Percentiles rank a stretch among this genome's conserved stretches.
Conservation (phyloP, 2,888 invertebrate genomes). For the Priocnemis perturbator region DNA sequence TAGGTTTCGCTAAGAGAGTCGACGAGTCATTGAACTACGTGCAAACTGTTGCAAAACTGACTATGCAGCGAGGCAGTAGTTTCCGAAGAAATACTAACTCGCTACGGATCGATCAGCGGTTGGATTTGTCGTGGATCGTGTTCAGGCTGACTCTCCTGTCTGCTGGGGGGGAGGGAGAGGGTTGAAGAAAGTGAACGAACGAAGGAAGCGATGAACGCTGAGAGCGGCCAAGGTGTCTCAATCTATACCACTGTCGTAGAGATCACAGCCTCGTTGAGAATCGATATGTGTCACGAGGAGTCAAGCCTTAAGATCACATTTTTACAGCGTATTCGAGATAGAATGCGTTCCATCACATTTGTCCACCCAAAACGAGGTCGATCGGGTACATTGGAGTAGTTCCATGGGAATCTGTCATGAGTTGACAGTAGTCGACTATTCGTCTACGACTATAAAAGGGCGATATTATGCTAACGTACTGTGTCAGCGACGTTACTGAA, state of each 20-base stretch:
- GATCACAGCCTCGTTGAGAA: conserved; percentile 51
- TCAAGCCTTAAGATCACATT: conserved; percentile 31
- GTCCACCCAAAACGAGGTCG: too few species aligned
- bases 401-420: too few species aligned
- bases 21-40: conserved; percentile 49
- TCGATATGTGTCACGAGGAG: conserved; percentile 58
- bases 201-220: not conserved
- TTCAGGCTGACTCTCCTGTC: too few species aligned
- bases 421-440: too few species aligned
- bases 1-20: too few species aligned
- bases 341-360: too few species aligned
- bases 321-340: too few species aligned
- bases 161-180: not conserved
- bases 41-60: conserved; percentile 52
- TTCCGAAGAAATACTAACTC: conserved; percentile 29
- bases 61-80: conserved; percentile 47
- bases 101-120: conserved; percentile 26
- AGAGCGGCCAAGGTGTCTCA: not conserved
- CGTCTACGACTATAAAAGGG: too few species aligned
- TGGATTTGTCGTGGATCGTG: conserved; percentile 37
- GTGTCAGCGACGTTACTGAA: conserved; percentile 1
- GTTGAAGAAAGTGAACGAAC: not conserved
- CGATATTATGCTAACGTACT: not conserved
- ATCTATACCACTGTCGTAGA: conserved; percentile 4
- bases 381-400: too few species aligned